Evolutionary conservation across 2,797 vertebrate species (phyloP).

Genomic region (Crocodylus rhombifer): DNA sequence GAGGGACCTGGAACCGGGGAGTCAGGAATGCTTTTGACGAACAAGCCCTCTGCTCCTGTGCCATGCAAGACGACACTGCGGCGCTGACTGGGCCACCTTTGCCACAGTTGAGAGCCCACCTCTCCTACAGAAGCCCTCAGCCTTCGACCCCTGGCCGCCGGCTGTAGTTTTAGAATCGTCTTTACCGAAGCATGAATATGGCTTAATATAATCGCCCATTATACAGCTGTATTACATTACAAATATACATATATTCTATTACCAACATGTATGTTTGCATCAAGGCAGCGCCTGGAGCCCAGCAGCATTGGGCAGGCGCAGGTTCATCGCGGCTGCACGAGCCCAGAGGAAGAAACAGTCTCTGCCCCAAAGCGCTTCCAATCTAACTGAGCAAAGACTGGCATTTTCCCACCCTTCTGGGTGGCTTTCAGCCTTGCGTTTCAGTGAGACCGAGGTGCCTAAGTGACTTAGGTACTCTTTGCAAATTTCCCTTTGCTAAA

Average conservation of each 20-base stretch:
- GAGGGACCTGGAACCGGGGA: neutral
- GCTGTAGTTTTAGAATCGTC: neutral
- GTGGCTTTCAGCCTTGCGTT: rapidly evolving
- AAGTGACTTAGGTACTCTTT: rapidly evolving
- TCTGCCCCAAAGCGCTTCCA: neutral
- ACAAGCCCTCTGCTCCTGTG: neutral
- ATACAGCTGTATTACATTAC: neutral
- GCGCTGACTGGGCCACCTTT: neutral
- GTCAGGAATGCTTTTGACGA: neutral
- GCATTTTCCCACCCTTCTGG: neutral
- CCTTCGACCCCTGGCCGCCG: rapidly evolving
- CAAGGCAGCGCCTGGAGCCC: rapidly evolving
- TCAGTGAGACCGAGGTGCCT: neutral
- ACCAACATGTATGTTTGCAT: neutral
- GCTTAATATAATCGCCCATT: neutral
- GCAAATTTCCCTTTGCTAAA: neutral
- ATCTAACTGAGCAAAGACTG: neutral
- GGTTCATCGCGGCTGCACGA: rapidly evolving
- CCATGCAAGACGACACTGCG: rapidly evolving
- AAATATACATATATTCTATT: neutral
- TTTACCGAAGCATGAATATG: rapidly evolving
- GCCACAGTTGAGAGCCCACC: neutral
- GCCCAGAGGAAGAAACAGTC: neutral
- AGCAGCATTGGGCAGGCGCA: neutral
- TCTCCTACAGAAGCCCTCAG: neutral